Conservation (phyloP, 2,113 vertebrate genomes). For the Sakesphorus luctuosus region DNA sequence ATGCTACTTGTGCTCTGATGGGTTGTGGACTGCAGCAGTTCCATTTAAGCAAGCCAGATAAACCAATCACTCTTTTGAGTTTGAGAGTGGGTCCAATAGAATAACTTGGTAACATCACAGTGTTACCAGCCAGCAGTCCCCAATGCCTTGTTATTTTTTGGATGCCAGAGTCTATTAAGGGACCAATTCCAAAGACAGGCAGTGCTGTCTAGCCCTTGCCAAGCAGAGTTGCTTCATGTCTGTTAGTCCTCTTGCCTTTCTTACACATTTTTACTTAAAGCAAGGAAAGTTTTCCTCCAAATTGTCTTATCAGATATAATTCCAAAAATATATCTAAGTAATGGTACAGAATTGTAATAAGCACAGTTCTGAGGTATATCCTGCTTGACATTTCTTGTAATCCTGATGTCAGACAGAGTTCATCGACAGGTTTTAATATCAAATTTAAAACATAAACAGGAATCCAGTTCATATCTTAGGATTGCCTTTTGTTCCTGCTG, state of each 20-base stretch:
- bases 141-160: not conserved
- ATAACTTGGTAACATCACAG: not conserved
- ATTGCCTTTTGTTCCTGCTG: not conserved
- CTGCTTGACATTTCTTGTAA: not conserved
- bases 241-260: not conserved
- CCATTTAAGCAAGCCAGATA: not conserved
- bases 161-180: not conserved
- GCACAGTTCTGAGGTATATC: not conserved
- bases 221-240: not conserved
- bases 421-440: not conserved
- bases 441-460: not conserved
- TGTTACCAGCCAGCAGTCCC: not conserved
- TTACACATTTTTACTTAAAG: not conserved
- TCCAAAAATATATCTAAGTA: not conserved
- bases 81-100: not conserved
- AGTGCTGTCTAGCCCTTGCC: not conserved
- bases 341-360: not conserved
- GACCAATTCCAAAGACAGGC: not conserved
- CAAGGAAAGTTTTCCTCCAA: not conserved
- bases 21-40: not conserved
- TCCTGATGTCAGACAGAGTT: not conserved
- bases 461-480: not conserved
- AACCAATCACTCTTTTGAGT: not conserved
- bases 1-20: not conserved
- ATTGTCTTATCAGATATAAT: not conserved